A percentile compares a stretch with the other conserved stretches of the same genome.
Evolutionary conservation across 1,140 invertebrate species (phyloP).

Genomic region (Hylaeus anthracinus): DNA sequence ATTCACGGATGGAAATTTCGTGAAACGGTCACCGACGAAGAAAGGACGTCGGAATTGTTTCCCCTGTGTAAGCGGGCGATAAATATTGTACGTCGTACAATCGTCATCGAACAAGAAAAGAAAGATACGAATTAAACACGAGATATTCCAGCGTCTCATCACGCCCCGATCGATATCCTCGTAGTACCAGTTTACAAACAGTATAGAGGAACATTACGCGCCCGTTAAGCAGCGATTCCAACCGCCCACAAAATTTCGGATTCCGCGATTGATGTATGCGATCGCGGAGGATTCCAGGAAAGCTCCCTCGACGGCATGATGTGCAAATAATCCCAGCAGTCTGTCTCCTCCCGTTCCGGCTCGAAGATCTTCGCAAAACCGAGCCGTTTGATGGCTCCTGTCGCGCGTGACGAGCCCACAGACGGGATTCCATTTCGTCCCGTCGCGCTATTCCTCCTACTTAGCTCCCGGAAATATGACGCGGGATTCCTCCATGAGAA

Average conservation of each 20-base stretch:
- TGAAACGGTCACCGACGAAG: background rate
- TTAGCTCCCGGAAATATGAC: slow-evolving; percentile 45
- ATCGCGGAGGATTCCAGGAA: slow-evolving; percentile 36
- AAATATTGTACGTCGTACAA: no score
- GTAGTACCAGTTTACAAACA: background rate
- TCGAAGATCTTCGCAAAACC: slow-evolving; percentile 49
- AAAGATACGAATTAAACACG: no score
- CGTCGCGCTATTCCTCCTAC: slow-evolving; percentile 36
- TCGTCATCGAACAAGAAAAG: no score
- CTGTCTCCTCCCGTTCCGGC: slow-evolving; percentile 32
- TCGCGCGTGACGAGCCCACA: slow-evolving; percentile 58
- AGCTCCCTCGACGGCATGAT: slow-evolving; percentile 18
- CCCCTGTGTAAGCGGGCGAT: background rate
- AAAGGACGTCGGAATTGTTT: background rate
- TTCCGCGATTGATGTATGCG: slow-evolving; percentile 37
- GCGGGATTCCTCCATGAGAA: slow-evolving; percentile 8
- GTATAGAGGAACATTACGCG: background rate
- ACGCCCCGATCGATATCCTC: background rate
- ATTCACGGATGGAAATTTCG: slow-evolving; percentile 6
- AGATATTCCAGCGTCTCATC: no score
- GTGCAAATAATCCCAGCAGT: slow-evolving; percentile 60
- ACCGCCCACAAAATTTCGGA: slow-evolving; percentile 18
- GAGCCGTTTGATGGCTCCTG: slow-evolving; percentile 54
- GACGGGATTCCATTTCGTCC: slow-evolving; percentile 58
- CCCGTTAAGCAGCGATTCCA: background rate